Evolutionary conservation across 2,888 invertebrate genomes (phyloP).

Genomic region (Ectemnius cavifrons): DNA sequence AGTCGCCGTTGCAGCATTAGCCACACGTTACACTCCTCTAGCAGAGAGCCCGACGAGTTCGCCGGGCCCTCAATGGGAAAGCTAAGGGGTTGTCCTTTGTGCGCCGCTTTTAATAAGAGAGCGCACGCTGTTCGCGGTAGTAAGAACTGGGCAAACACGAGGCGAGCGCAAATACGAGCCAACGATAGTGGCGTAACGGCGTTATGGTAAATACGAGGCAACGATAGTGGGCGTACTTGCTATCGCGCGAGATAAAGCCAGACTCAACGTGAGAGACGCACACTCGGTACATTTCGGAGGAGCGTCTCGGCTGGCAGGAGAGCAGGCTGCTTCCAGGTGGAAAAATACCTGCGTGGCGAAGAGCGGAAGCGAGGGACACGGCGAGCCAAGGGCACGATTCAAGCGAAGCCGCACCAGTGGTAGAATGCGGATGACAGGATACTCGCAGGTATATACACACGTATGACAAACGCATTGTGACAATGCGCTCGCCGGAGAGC

Average conservation of each 20-base stretch:
- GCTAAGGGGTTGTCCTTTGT: too few relatives aligned
- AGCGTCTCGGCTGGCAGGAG: neutral
- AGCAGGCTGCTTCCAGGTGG: neutral
- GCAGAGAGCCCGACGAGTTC: too few relatives aligned
- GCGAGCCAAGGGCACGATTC: slow-evolving; percentile 2
- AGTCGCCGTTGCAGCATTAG: too few relatives aligned
- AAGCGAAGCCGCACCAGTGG: neutral
- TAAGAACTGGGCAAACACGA: neutral
- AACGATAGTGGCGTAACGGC: neutral
- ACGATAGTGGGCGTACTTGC: slow-evolving; percentile 2
- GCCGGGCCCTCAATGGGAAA: too few relatives aligned
- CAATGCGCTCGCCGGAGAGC: neutral
- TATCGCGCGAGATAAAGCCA: neutral
- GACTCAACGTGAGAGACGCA: neutral
- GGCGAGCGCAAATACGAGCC: neutral
- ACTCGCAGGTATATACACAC: slow-evolving; percentile 1
- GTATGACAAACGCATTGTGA: slow-evolving; percentile 4
- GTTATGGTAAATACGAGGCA: neutral
- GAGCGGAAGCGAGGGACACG: neutral
- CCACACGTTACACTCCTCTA: too few relatives aligned
- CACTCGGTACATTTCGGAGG: neutral
- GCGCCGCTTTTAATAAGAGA: too few relatives aligned
- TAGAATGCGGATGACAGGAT: too few relatives aligned
- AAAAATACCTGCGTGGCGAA: neutral
- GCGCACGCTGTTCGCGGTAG: slow-evolving; percentile 1